A percentile compares a stretch with the other conserved stretches of the same genome.
Evolutionary conservation across 2,888 invertebrate species (phyloP).

Genomic region (Palloptera scutellata): DNA sequence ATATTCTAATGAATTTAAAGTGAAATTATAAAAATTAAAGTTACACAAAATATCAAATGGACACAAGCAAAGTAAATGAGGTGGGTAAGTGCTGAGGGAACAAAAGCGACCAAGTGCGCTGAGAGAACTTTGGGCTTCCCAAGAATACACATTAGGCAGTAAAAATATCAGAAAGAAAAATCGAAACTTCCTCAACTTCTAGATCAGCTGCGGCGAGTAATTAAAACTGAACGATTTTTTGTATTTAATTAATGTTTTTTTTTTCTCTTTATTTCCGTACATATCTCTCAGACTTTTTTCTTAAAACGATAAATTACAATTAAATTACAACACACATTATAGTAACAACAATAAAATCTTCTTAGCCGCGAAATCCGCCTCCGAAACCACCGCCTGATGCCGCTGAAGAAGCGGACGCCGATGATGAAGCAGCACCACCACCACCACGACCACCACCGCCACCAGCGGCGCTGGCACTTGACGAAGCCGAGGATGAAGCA

Average conservation of each 20-base stretch:
- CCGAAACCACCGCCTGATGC: slow-evolving; percentile 27
- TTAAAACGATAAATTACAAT: not conserved
- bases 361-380: slow-evolving; percentile 32
- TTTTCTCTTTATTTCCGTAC: not conserved
- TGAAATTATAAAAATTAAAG: no score
- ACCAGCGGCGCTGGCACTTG: slow-evolving; percentile 25
- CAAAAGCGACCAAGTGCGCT: no score
- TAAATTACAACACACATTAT: slow-evolving; percentile 11
- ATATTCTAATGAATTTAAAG: no score
- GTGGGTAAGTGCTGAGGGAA: no score
- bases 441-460: slow-evolving; percentile 26
- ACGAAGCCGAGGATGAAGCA: slow-evolving; percentile 23
- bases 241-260: not conserved
- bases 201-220: not conserved
- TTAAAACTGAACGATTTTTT: not conserved
- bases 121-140: no score
- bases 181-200: no score
- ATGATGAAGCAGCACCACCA: slow-evolving; percentile 29
- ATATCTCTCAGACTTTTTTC: not conserved
- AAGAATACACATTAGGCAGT: no score
- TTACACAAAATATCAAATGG: no score
- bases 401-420: slow-evolving; percentile 28
- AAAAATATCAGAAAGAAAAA: no score
- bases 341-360: not conserved
- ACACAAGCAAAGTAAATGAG: no score